These are phyloP conservation scores for Dreissena polymorpha DNA, from an alignment of 1,140 invertebrate species.

Conservation along the genomic window DNA sequence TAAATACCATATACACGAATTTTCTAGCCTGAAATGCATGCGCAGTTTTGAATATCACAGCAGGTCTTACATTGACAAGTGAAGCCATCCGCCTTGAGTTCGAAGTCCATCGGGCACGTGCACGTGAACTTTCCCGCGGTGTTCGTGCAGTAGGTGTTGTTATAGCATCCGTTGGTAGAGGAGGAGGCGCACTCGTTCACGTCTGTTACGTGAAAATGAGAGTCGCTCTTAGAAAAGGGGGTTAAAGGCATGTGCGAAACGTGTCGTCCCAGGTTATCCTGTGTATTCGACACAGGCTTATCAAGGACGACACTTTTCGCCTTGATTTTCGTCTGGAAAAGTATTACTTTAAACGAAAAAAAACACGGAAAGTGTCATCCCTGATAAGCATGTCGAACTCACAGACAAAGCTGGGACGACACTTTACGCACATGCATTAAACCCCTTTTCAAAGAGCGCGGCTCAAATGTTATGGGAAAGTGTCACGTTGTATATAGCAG, in stretches of 20 bases:
- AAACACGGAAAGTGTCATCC: background rate
- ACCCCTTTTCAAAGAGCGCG: no score
- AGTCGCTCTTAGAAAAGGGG: no score
- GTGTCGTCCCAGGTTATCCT: background rate
- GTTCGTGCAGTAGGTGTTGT: conserved; percentile 79
- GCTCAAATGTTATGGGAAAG: no score
- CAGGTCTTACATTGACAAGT: conserved; percentile 77
- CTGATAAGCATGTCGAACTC: no score
- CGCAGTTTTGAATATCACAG: no score
- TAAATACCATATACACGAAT: no score
- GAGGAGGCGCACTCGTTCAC: conserved; percentile 80
- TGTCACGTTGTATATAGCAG: no score
- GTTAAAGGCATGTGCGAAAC: background rate
- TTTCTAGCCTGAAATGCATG: no score
- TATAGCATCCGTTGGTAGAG: conserved; percentile 49
- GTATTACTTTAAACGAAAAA: background rate
- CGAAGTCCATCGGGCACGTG: conserved; percentile 83
- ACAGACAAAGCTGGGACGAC: no score
- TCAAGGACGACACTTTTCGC: background rate
- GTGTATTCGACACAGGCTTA: background rate
- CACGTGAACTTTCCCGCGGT: conserved; percentile 81
- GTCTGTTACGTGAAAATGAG: conserved; percentile 74
- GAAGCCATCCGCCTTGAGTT: conserved; percentile 77
- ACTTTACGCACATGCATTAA: no score
- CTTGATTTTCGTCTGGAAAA: background rate